Evolutionary conservation across 2,113 vertebrate genomes (phyloP).

Genomic region (Misgurnus anguillicaudatus): DNA sequence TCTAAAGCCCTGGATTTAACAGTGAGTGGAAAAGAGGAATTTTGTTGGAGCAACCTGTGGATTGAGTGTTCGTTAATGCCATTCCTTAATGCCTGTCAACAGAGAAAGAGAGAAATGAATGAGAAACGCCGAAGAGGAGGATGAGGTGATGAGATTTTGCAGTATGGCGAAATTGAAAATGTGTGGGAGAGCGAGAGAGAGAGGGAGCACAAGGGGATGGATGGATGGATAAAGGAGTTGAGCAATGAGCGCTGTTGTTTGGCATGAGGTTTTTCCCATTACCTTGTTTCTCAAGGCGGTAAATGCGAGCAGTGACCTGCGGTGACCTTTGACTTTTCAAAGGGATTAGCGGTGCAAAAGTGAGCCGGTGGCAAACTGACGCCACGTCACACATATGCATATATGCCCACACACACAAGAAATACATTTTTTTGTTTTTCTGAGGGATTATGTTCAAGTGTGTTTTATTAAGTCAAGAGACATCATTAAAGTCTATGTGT

Average conservation of each 20-base stretch:
- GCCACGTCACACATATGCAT: slow-evolving; percentile 1
- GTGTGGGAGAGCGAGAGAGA: not conserved
- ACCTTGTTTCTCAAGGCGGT: slow-evolving; percentile 65
- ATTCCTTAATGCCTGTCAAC: slow-evolving; percentile 40
- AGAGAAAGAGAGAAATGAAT: slow-evolving; percentile 32
- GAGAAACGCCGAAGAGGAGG: slow-evolving; percentile 3
- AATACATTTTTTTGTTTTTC: not conserved
- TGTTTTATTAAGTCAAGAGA: slow-evolving; percentile 17
- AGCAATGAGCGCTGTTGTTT: slow-evolving; percentile 37
- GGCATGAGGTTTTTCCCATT: slow-evolving; percentile 59
- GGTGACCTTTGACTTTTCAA: slow-evolving; percentile 58
- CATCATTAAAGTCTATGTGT: slow-evolving; percentile 2
- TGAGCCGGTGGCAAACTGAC: slow-evolving; percentile 11
- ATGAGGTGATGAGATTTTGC: slow-evolving; percentile 14
- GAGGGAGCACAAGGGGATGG: slow-evolving; percentile 3
- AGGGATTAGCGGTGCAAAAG: slow-evolving; percentile 67
- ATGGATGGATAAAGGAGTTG: not conserved
- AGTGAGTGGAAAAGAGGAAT: slow-evolving; percentile 56
- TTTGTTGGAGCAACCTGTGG: slow-evolving; percentile 45
- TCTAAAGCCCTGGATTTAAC: slow-evolving; percentile 50
- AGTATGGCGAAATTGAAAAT: not conserved
- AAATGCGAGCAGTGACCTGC: slow-evolving; percentile 63
- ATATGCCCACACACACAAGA: not conserved
- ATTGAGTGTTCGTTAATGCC: slow-evolving; percentile 54
- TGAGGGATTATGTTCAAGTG: not conserved